These are phyloP conservation scores for Drosophila ambigua DNA, from an alignment of 1,140 invertebrate species.

Conservation along the genomic window DNA sequence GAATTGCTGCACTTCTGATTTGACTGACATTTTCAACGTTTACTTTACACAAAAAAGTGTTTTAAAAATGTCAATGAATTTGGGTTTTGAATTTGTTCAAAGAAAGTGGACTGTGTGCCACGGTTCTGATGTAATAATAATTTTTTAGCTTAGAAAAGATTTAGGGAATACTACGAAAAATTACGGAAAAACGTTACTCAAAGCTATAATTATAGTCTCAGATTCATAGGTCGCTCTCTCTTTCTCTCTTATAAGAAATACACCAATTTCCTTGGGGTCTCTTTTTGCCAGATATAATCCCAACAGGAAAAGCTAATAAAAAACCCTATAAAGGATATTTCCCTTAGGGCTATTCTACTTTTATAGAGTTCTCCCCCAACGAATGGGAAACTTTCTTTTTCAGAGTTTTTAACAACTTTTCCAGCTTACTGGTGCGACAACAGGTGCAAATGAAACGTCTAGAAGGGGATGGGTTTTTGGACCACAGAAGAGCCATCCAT, in stretches of 20 bases:
- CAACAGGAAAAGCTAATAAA: slow-evolving; percentile 40
- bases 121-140: too few relatives aligned
- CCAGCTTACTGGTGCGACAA: slow-evolving; percentile 47
- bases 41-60: too few relatives aligned
- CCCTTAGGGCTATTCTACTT: slow-evolving; percentile 35
- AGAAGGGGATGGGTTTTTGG: background rate
- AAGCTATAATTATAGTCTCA: too few relatives aligned
- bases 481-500: slow-evolving; percentile 48
- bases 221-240: too few relatives aligned
- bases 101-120: too few relatives aligned
- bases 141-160: too few relatives aligned
- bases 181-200: too few relatives aligned
- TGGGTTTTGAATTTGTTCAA: too few relatives aligned
- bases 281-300: slow-evolving; percentile 7
- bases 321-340: slow-evolving; percentile 39
- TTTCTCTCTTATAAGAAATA: slow-evolving; percentile 4
- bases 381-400: background rate
- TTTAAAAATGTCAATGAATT: too few relatives aligned
- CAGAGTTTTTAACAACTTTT: slow-evolving; percentile 39
- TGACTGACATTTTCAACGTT: too few relatives aligned
- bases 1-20: too few relatives aligned
- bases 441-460: slow-evolving; percentile 54
- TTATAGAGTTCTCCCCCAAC: slow-evolving; percentile 29
- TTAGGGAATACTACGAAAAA: too few relatives aligned
- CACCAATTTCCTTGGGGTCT: slow-evolving; percentile 29